Percentiles rank a stretch among this genome's conserved stretches.
phyloP scores from a whole-genome alignment of 2,797 vertebrate genomes.

The Melanotaenia nigrans region DNA sequence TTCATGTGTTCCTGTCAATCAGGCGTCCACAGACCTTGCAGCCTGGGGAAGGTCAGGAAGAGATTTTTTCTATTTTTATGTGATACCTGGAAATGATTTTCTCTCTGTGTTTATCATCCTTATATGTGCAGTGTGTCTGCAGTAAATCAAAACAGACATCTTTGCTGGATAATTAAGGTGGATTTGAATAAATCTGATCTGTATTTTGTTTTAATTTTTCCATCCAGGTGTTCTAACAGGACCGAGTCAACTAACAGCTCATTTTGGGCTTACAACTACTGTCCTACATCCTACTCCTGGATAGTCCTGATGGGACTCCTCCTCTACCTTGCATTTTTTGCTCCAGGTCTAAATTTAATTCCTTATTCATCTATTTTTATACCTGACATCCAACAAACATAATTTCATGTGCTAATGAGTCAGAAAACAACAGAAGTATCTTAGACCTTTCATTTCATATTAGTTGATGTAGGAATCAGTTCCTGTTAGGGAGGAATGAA shows the following conservation, averaged over 20 bases:
- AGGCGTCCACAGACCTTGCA: conserved; percentile 82
- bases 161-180: background rate
- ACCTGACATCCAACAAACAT: background rate
- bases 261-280: conserved; percentile 97
- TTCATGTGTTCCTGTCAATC: conserved; percentile 87
- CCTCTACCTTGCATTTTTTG: conserved; percentile 93
- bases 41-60: conserved; percentile 90
- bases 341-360: conserved; percentile 87
- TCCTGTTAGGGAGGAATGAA: background rate
- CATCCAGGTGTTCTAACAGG: conserved; percentile 89
- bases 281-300: conserved; percentile 95
- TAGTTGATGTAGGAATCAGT: background rate
- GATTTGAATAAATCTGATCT: background rate
- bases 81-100: background rate
- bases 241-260: conserved; percentile 74
- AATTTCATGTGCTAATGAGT: background rate
- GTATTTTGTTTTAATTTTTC: conserved; percentile 18
- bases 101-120: background rate
- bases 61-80: background rate
- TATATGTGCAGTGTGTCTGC: background rate
- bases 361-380: background rate
- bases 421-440: background rate
- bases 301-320: conserved; percentile 91
- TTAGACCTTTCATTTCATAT: background rate
- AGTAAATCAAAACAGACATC: background rate